Evolutionary conservation across 2,888 invertebrate species (phyloP).

Genomic region (Diachrysia chrysitis): DNA sequence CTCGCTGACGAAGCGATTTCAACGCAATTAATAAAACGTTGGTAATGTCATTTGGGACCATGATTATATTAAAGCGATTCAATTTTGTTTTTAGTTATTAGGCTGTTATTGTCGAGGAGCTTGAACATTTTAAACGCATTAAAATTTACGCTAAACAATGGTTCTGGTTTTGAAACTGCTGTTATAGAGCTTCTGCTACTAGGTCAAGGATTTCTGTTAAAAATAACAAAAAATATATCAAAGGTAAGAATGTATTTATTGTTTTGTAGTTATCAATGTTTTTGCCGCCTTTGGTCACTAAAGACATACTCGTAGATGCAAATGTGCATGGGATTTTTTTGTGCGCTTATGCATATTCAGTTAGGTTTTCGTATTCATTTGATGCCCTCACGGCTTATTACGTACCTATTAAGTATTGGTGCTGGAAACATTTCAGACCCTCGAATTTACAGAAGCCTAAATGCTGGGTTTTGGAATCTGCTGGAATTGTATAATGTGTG

Average conservation of each 20-base stretch:
- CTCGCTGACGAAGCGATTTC: constrained; percentile 50
- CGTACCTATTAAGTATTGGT: background rate
- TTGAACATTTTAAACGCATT: background rate
- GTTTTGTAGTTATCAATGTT: background rate
- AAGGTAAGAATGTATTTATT: too few relatives aligned
- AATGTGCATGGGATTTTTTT: background rate
- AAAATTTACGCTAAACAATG: background rate
- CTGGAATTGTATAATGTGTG: background rate
- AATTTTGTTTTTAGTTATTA: constrained; percentile 36
- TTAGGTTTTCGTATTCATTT: background rate
- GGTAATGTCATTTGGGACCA: constrained; percentile 36
- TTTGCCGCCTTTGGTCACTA: background rate
- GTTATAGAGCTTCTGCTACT: background rate
- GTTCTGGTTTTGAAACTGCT: background rate
- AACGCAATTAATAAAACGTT: constrained; percentile 55
- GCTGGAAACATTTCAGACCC: too few relatives aligned
- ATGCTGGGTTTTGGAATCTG: background rate
- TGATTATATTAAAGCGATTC: constrained; percentile 35
- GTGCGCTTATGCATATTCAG: background rate
- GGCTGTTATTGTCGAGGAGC: background rate
- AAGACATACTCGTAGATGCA: background rate
- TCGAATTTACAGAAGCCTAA: background rate
- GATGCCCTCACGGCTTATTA: background rate
- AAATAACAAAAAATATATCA: background rate
- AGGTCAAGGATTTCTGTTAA: background rate